These are phyloP conservation scores for Callyntrura guangdongensis DNA, from an alignment of 2,888 invertebrate species.

Conservation along the genomic window DNA sequence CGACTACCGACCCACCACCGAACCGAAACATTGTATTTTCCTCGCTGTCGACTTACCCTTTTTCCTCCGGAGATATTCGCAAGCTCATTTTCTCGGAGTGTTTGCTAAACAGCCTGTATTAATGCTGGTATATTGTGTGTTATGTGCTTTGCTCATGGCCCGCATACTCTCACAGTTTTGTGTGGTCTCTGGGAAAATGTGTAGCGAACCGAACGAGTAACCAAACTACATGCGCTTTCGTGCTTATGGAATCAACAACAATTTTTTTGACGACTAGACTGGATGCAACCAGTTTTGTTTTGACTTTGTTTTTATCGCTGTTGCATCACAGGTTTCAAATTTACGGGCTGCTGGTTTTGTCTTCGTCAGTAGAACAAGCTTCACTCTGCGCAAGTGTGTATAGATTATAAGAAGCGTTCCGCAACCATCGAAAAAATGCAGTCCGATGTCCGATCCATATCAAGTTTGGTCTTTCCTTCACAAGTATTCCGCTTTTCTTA, in stretches of 20 bases:
- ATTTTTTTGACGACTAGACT: neutral
- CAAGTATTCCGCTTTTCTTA: too few relatives aligned
- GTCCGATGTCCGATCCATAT: too few relatives aligned
- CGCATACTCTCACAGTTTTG: too few relatives aligned
- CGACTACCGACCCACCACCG: conserved; percentile 33
- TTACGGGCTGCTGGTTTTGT: neutral
- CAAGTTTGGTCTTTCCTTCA: too few relatives aligned
- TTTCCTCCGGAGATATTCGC: conserved; percentile 58
- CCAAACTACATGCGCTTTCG: neutral
- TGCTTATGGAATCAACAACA: neutral
- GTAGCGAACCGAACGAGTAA: neutral
- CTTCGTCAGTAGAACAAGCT: neutral
- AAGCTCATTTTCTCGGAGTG: conserved; percentile 51
- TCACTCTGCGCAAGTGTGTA: too few relatives aligned
- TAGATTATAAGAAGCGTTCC: too few relatives aligned
- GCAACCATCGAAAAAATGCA: neutral
- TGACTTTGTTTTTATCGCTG: conserved; percentile 10
- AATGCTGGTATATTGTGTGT: neutral
- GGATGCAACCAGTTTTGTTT: conserved; percentile 44
- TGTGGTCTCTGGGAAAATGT: too few relatives aligned
- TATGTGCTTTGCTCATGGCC: too few relatives aligned
- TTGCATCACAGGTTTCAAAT: neutral
- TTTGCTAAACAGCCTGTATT: neutral
- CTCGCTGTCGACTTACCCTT: conserved; percentile 24
- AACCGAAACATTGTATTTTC: neutral